Base-by-base conservation (phyloP, 2,888 invertebrate species). In the Abrostola tripartita region DNA sequence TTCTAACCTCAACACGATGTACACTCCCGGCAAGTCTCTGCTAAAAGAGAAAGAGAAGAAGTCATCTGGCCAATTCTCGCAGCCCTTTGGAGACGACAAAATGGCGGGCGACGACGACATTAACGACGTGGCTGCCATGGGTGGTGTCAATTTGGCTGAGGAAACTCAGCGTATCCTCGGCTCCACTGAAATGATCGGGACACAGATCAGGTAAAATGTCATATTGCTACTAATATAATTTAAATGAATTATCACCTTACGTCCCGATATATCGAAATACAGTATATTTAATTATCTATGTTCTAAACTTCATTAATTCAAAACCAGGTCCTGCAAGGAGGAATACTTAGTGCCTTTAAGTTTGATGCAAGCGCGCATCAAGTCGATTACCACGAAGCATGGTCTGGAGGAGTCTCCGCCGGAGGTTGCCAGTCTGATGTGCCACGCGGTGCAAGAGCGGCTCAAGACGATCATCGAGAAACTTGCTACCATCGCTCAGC, bases 81-180 rank as follows among this genome's bases (percentile, higher is more conserved):
- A 85, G 62, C 87, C 89, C 11, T 93, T 86, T 67, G 88, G 81
- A 0, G 92, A 95, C 86, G 95, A 94, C 88, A 95, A 93, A 87
- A 95, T 93, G 93, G 95, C 96, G 70, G 98, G 98, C 50, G 98
- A 99, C 85, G 99, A 99, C 88, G 99, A 99, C 89, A 99, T 99
- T 84, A 99, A 99, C 87, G 99, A 99, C 94, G 99, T 99, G 11
- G 99, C 99, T 38, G 99, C 99, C 9, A 99, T 99, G 99, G 99
- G 99, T 72, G 99, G 99, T 56, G 99, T 99, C 61, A 99, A 99
- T 94, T 95, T 99, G 83, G 98, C 98, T 0, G 99, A 99, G 92
- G 99, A 99, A 92, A 97, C 98, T 42, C 98, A 98, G 90, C 96
- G 98, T 90, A 99, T 99, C 85, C 95, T 99, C 68, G 98, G 98